Percentiles rank a stretch among this genome's conserved stretches.
Conservation (phyloP, 2,888 invertebrate genomes). For the Clivina fossor region DNA sequence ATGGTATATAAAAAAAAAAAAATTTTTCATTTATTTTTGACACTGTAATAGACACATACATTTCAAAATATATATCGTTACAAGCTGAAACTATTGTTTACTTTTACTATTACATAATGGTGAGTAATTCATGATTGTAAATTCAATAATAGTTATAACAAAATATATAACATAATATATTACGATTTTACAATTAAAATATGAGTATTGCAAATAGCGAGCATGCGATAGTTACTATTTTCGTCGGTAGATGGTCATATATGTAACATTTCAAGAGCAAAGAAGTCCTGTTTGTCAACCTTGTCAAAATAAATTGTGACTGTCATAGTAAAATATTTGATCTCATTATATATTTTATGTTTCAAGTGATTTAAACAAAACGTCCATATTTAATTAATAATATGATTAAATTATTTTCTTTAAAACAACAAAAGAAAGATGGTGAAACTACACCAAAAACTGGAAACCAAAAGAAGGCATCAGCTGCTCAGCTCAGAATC, state of each 20-base stretch:
- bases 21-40: too few species aligned
- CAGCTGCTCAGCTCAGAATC: conserved; percentile 95
- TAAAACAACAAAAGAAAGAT: conserved; percentile 98
- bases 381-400: conserved; percentile 44
- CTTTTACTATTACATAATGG: too few species aligned
- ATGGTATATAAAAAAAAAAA: too few species aligned
- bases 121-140: too few species aligned
- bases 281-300: conserved; percentile 34
- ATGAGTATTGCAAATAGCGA: too few species aligned
- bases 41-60: too few species aligned
- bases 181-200: too few species aligned
- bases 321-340: conserved; percentile 33
- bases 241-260: conserved; percentile 13
- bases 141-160: too few species aligned
- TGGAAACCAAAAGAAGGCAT: conserved; percentile 86
- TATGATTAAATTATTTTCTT: conserved; percentile 98
- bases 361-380: conserved; percentile 30
- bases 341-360: conserved; percentile 34
- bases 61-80: too few species aligned
- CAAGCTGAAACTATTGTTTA: too few species aligned
- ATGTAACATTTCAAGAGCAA: conserved; percentile 8
- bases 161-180: too few species aligned
- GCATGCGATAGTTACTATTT: too few species aligned
- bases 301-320: conserved; percentile 35
- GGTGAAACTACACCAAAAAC: conserved; percentile 79